Percentiles rank a stretch among this genome's conserved stretches.
These are phyloP conservation scores for Drosophila eugracilis DNA, from an alignment of 1,140 invertebrate species.

Conservation along the genomic window DNA sequence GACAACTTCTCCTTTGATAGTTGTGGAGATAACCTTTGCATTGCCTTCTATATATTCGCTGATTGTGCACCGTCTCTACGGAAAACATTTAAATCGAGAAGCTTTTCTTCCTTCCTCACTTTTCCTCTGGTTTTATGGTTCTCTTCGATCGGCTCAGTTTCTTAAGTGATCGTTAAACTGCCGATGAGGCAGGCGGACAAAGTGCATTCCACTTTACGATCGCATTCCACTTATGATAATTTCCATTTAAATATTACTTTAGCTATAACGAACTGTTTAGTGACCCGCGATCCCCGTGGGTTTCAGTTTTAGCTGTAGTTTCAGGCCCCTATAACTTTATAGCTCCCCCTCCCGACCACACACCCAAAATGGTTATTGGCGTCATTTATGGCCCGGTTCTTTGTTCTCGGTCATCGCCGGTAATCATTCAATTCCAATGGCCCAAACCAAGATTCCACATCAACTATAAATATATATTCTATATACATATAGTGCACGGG, in stretches of 20 bases:
- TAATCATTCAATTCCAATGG: constrained; percentile 44
- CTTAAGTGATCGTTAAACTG: constrained; percentile 60
- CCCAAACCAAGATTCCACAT: constrained; percentile 24
- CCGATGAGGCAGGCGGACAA: constrained; percentile 18
- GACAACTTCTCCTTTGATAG: constrained; percentile 48
- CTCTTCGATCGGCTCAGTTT: constrained; percentile 7
- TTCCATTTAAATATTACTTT: constrained; percentile 45
- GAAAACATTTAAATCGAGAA: constrained; percentile 1
- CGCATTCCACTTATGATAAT: constrained; percentile 56
- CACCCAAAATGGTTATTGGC: constrained; percentile 31
- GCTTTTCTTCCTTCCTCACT: constrained; percentile 29
- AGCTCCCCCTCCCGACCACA: constrained; percentile 5
- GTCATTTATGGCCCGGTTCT: constrained; percentile 54
- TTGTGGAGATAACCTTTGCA: constrained; percentile 58
- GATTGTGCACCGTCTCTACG: constrained; percentile 41
- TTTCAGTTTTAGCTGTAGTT: no score
- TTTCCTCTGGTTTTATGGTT: constrained; percentile 18
- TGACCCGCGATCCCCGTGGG: constrained; percentile 11
- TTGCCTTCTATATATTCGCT: constrained; percentile 26
- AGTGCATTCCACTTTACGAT: constrained; percentile 59
- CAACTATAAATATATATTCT: constrained; percentile 36
- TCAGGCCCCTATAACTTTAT: constrained; percentile 7
- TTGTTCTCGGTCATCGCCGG: constrained; percentile 31
- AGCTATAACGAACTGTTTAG: constrained; percentile 47
- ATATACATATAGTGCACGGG: constrained; percentile 30